phyloP scores from a whole-genome alignment of 2,888 invertebrate species.

The Anorthoa munda region DNA sequence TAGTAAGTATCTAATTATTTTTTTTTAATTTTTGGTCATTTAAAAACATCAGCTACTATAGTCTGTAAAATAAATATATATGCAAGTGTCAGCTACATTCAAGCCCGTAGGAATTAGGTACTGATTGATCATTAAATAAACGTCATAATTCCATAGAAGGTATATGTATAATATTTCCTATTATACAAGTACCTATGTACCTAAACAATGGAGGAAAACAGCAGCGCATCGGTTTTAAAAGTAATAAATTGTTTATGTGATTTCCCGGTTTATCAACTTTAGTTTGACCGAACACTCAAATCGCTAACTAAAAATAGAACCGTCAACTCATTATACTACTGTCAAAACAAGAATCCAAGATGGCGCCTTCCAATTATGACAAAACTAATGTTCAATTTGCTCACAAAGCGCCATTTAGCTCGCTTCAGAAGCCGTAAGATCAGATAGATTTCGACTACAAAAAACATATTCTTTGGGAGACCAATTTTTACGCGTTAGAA shows the following conservation, averaged over 20 bases:
- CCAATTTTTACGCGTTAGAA: slow-evolving; percentile 68
- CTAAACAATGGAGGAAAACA: background rate
- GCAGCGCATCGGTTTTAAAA: background rate
- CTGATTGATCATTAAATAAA: background rate
- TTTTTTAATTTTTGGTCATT: background rate
- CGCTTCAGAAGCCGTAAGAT: slow-evolving; percentile 36
- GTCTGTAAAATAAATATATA: too few relatives aligned
- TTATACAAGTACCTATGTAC: background rate
- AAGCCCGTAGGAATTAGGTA: background rate
- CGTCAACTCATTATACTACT: background rate
- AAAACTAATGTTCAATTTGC: slow-evolving; percentile 14
- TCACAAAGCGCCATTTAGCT: slow-evolving; percentile 22
- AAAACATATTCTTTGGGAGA: slow-evolving; percentile 58
- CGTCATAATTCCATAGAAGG: background rate
- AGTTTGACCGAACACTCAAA: background rate
- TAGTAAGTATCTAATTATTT: too few relatives aligned
- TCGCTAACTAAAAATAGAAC: background rate
- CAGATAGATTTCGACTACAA: slow-evolving; percentile 33
- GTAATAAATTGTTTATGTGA: background rate
- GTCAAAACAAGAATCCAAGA: slow-evolving; percentile 24
- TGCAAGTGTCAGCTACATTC: background rate
- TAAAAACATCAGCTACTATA: too few relatives aligned
- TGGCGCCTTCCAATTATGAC: background rate
- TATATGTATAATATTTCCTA: too few relatives aligned
- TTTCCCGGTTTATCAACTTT: background rate